A percentile compares a stretch with the other conserved stretches of the same genome.
Conservation (phyloP, 2,113 vertebrate genomes). For the Crotalus horridus region DNA sequence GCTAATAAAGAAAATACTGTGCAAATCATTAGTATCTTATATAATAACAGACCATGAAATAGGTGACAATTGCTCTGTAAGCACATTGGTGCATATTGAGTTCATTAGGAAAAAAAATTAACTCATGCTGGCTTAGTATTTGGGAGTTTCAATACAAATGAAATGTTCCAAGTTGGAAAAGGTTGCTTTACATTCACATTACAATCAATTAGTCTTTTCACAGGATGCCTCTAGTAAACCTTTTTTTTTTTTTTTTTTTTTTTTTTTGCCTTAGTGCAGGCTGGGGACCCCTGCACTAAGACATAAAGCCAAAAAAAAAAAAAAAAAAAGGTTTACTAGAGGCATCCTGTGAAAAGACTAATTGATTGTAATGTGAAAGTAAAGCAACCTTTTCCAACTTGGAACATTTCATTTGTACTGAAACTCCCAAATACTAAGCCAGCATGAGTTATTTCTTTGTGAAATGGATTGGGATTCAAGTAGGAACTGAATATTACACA, state of each 20-base stretch:
- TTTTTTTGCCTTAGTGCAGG: too few relatives aligned
- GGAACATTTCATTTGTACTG: background rate
- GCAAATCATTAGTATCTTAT: background rate
- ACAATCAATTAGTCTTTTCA: too few relatives aligned
- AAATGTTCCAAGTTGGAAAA: too few relatives aligned
- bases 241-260: too few relatives aligned
- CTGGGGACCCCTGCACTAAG: too few relatives aligned
- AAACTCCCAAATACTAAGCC: background rate
- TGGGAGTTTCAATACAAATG: too few relatives aligned
- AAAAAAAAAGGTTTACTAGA: background rate
- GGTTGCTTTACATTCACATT: too few relatives aligned
- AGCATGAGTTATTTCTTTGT: background rate
- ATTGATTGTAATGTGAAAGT: background rate
- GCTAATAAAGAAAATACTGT: background rate
- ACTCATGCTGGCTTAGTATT: too few relatives aligned
- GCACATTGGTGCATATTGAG: background rate
- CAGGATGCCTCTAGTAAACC: too few relatives aligned
- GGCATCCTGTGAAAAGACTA: background rate
- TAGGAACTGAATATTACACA: background rate
- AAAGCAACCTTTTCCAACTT: background rate
- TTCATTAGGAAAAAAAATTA: background rate
- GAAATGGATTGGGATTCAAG: background rate
- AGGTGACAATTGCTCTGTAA: background rate
- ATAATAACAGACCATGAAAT: background rate
- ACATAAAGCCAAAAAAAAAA: background rate